Conservation (phyloP, 2,797 vertebrate species). For the Cetoscarus ocellatus region DNA sequence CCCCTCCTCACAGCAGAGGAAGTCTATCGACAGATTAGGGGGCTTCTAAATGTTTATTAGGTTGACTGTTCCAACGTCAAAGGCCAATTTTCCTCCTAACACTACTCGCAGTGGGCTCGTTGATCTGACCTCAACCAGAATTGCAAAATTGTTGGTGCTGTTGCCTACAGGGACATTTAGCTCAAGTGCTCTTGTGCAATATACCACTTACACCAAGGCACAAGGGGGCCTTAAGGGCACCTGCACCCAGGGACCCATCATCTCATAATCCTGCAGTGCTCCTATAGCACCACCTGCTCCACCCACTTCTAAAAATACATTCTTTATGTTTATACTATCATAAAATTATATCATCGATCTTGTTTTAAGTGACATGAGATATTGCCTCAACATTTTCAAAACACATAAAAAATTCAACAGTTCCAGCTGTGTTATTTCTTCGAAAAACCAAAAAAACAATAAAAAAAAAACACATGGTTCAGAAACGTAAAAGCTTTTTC, state of each 20-base stretch:
- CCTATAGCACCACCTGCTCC: not conserved
- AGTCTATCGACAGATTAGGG: no score
- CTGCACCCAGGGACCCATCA: constrained; percentile 4
- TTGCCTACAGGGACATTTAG: not conserved
- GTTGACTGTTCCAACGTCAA: no score
- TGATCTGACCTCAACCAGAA: not conserved
- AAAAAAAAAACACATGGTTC: no score
- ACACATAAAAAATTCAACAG: no score
- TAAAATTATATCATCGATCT: constrained; percentile 1
- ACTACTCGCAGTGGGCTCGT: not conserved
- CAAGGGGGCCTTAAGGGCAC: not conserved
- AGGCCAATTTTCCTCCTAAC: no score
- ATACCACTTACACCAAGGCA: not conserved
- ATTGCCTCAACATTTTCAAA: no score
- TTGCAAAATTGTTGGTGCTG: not conserved
- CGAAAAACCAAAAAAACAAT: no score
- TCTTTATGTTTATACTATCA: not conserved
- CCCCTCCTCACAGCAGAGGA: no score
- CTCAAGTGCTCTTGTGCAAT: not conserved
- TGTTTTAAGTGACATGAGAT: no score
- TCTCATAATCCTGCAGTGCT: not conserved
- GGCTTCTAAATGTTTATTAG: no score
- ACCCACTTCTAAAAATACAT: not conserved
- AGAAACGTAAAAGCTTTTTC: not conserved
- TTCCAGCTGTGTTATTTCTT: no score